These are phyloP conservation scores for Drosophila subpulchrella DNA, from an alignment of 1,140 invertebrate species.

Conservation along the genomic window DNA sequence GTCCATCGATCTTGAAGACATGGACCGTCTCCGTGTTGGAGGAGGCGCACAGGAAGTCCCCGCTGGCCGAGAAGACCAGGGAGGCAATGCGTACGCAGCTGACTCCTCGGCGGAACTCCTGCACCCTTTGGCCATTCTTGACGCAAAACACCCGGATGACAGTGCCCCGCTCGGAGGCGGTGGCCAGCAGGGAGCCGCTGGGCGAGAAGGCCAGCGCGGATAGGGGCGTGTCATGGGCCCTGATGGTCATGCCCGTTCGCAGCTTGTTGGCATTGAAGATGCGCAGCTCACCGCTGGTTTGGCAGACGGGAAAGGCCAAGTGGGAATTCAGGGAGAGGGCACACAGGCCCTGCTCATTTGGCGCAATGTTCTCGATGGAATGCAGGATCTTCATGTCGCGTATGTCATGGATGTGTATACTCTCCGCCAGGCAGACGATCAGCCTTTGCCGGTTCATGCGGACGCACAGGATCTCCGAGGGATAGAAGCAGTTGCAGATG, in stretches of 20 bases:
- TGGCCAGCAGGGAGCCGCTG: conserved; percentile 94
- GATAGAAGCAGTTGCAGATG: conserved; percentile 99
- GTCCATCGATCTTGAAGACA: conserved; percentile 93
- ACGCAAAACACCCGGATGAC: conserved; percentile 98
- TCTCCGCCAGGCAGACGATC: conserved; percentile 98
- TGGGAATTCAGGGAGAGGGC: conserved; percentile 95
- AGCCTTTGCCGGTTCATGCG: conserved; percentile 97
- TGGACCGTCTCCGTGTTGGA: conserved; percentile 99
- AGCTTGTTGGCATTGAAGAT: conserved; percentile 98
- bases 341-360: conserved; percentile 96
- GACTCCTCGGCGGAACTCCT: conserved; percentile 98
- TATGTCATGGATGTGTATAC: conserved; percentile 99
- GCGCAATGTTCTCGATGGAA: conserved; percentile 98
- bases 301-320: conserved; percentile 98
- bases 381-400: conserved; percentile 99
- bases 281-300: conserved; percentile 96
- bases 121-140: conserved; percentile 94
- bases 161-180: conserved; percentile 98
- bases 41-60: conserved; percentile 95
- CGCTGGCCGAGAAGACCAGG: conserved; percentile 96
- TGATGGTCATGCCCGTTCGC: conserved; percentile 96
- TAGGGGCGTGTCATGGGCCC: conserved; percentile 97
- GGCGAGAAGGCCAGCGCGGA: conserved; percentile 97
- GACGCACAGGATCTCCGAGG: conserved; percentile 97
- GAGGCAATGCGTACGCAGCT: conserved; percentile 97